Evolutionary conservation across 2,113 vertebrate genomes (phyloP).

Genomic region (Eolophus roseicapilla): DNA sequence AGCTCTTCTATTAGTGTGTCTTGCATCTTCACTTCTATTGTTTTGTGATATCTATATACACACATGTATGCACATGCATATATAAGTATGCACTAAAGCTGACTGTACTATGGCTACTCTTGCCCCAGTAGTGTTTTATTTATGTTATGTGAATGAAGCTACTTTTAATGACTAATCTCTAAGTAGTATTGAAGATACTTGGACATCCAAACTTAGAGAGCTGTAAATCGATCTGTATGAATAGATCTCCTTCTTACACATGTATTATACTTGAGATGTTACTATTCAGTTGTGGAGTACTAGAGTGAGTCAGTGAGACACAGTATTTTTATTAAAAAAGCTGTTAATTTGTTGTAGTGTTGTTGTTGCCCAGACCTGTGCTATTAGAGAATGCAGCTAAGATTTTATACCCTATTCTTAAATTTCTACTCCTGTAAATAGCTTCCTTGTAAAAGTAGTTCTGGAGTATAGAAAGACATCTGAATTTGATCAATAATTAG

Average conservation of each 20-base stretch:
- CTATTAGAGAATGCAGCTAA: neutral
- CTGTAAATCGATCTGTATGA: neutral
- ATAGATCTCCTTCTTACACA: neutral
- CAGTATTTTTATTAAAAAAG: neutral
- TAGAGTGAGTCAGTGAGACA: neutral
- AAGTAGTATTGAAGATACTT: neutral
- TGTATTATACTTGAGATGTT: neutral
- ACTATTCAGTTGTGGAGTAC: neutral
- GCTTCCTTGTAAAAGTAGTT: neutral
- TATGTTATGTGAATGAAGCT: neutral
- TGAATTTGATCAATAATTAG: neutral
- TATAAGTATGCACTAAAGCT: neutral
- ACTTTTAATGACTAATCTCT: neutral
- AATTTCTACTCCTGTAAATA: neutral
- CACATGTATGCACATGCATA: rapidly evolving
- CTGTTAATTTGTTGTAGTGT: neutral
- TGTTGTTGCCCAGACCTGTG: neutral
- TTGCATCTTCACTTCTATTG: neutral
- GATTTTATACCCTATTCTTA: neutral
- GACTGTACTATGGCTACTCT: neutral
- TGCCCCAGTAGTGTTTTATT: neutral
- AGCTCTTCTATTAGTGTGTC: neutral
- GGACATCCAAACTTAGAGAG: neutral
- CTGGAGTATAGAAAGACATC: neutral
- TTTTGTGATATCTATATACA: neutral